Conservation (phyloP, 2,797 vertebrate genomes). For the Acomys russatus region DNA sequence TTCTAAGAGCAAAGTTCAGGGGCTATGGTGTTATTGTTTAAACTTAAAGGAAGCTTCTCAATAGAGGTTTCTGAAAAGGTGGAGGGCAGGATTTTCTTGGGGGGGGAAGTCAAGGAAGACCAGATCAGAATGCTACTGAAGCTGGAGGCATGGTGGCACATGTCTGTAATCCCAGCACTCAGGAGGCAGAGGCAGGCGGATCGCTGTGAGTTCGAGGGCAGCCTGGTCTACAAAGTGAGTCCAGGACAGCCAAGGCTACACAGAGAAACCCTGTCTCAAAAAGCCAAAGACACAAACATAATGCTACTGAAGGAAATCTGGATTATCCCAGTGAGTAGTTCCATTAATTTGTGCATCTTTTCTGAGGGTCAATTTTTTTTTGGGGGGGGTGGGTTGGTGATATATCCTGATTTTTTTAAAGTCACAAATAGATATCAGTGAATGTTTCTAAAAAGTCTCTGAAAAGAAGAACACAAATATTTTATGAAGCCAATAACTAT, state of each 20-base stretch:
- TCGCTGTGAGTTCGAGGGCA: too few relatives aligned
- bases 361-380: neutral
- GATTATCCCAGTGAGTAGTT: neutral
- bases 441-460: neutral
- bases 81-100: neutral
- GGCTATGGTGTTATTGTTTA: neutral
- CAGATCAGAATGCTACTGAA: neutral
- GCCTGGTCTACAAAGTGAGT: too few relatives aligned
- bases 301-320: slow-evolving; percentile 17
- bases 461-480: neutral
- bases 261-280: too few relatives aligned
- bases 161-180: too few relatives aligned
- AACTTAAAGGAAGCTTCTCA: slow-evolving; percentile 4
- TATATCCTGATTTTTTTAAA: slow-evolving; percentile 19
- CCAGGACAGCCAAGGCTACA: too few relatives aligned
- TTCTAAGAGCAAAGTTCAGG: slow-evolving; percentile 10
- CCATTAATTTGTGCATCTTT: slow-evolving; percentile 41
- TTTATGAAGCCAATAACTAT: slow-evolving; percentile 24
- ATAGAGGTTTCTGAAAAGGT: neutral
- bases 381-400: neutral
- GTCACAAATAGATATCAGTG: neutral
- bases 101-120: neutral
- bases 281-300: neutral
- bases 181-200: too few relatives aligned
- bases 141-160: neutral